phyloP scores from a whole-genome alignment of 2,888 invertebrate species.

The Pachliopta kotzebuea region DNA sequence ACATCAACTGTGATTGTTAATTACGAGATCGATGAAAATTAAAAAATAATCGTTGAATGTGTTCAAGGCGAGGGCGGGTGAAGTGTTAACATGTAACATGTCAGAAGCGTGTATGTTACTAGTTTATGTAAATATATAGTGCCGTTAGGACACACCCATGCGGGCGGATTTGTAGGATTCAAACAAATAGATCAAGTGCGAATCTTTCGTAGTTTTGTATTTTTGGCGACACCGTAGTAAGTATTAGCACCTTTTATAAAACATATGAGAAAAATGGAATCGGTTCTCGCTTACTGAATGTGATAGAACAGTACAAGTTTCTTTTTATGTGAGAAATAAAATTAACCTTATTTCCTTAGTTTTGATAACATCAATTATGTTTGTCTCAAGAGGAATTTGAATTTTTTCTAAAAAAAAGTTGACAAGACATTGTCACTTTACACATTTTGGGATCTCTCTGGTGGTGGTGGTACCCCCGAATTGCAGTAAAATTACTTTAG shows the following conservation, averaged over 20 bases:
- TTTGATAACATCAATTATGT: too few species aligned
- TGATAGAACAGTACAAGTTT: background rate
- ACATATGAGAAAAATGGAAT: background rate
- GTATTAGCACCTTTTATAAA: background rate
- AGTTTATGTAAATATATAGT: conserved; percentile 18
- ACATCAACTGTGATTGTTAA: conserved; percentile 3
- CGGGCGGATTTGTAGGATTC: conserved; percentile 3
- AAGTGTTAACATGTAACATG: conserved; percentile 16
- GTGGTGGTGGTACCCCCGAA: too few species aligned
- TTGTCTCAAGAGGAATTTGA: too few species aligned
- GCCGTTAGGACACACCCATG: conserved; percentile 12
- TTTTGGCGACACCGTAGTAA: background rate
- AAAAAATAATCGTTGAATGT: conserved; percentile 4
- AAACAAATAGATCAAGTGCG: conserved; percentile 6
- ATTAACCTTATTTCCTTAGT: background rate
- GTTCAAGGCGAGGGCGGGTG: conserved; percentile 10
- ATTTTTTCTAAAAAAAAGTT: too few species aligned
- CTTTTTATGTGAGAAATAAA: background rate
- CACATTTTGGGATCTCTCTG: too few species aligned
- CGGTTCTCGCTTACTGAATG: background rate
- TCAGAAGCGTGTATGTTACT: conserved; percentile 9
- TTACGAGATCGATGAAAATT: conserved; percentile 12
- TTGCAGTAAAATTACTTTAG: too few species aligned
- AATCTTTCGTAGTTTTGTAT: background rate
- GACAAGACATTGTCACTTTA: too few species aligned